Base-by-base conservation (phyloP, 2,888 invertebrate genomes). In the Callinectes sapidus region DNA sequence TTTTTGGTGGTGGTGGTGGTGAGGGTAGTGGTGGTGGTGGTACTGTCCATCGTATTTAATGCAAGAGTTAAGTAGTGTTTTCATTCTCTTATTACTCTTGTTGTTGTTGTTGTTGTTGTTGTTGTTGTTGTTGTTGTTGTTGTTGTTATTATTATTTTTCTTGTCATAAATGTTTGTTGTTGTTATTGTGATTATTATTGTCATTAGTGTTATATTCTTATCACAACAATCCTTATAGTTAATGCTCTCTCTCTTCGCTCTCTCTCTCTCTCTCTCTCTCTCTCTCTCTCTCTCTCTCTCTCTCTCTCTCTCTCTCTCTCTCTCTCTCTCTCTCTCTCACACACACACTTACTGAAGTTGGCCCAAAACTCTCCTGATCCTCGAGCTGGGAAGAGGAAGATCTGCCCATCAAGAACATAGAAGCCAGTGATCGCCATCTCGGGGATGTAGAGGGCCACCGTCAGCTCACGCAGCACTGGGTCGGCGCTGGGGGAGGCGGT, bases 311-410 rank as follows among this genome's bases (percentile, higher is more conserved):
- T 81, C 81, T 81, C 81, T 81, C 81, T 81, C 81, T 81, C 81
- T 81, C 81, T 81, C 81, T 81, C 81, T 81, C 81, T 81, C 81
- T 35, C 28, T 81, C 35, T 81, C 81, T 32, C 14, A 61, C 61
- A 61, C 61, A 55, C 61, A 61, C 18, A 61, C 61, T 92, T 23
- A 94, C 94, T 89, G n/a, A 94, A 92, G 55, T 90, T 81, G 35
- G 94, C 90, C 87, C 66, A 54, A 88, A 92, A 94, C 66, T 81
- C 66, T 10, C 94, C 94, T 18, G 66, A 71, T 5, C 94, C 94
- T 13, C n/a, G 55, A 2, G 92, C 87, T 16, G 92, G 92, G 66
- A 94, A 90, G 77, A 94, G 77, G 87, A 94, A 92, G 55, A 94
- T 81, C 55, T 92, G 90, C 8, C 94, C 94, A 2, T 92, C 81